Evolutionary conservation across 92 coral and sea anemone species (phyloP), one percentile per base, ranked within the genome.

Genomic region (Phenganax subtilis): DNA sequence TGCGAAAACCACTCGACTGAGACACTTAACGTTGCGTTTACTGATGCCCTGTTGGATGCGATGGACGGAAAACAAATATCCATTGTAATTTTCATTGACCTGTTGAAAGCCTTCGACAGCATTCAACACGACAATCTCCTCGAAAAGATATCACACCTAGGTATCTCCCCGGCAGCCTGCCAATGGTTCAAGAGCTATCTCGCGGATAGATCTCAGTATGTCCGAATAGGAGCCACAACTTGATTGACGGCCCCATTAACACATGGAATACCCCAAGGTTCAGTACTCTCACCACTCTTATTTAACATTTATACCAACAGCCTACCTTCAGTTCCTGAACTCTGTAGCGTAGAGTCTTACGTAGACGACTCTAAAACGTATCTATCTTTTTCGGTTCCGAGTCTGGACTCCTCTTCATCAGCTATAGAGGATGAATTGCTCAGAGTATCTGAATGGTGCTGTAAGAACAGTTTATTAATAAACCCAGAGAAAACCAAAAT

Each of bases 401-500:
- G 80, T 56, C 30, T 79, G 29, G 80, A 81, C 0, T n/a, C 74
- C 20, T 72, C 83, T 8, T 70, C 10, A 51, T 29, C 1, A 0
- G 52, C n/a, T 7, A 85, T 87, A 16, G 87, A 85, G 57, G 83
- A 82, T 69, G 93, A 90, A 55, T 85, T 87, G 11, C 67, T 29
- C 10, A 14, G 82, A 29, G 77, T 90, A 1, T 88, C 85, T 27
- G 51, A 80, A 6, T 90, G 89, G 89, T 90, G 87, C 55, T 89
- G 85, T 37, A 74, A 59, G 14, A 89, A 87, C 71, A 72, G 83
- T 4, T 80, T 89, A 29, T 59, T 87, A 1, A 81, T 85, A 59
- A 89, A 89, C 56, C 87, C 90, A 20, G 86, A 47, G 3, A 86
- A 83, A 59, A 88, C 89, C 80, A 88, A 86, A 68, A 54, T 86